Evolutionary conservation across 2,797 vertebrate genomes (phyloP), one percentile per base, ranked within the genome.

Genomic region (Mareca penelope): DNA sequence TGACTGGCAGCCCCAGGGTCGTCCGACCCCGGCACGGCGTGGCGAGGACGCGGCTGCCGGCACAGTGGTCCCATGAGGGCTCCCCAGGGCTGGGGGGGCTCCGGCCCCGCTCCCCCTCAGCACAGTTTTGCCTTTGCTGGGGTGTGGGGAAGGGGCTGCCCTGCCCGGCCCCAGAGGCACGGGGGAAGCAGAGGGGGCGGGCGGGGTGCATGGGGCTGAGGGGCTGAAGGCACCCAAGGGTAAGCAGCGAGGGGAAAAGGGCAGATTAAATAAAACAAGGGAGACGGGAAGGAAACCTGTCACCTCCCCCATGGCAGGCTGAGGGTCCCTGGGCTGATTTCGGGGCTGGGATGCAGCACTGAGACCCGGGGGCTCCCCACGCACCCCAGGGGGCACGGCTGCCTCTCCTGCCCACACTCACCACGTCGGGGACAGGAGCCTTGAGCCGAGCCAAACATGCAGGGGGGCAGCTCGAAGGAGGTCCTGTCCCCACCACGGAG

Each of bases 51-150:
- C 5, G 0, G 79, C 4, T 46, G 48, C 85, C 6, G 7, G 28
- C 73, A 72, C 26, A 2, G 67, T 95, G 96, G 93, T 95, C 94
- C 95, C 94, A 95, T 15, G 4, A 17, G 2, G 39, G 44, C 33
- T 53, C 48, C 42, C 42, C 15, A 0, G 12, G 37, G 48, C 12
- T 39, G 33, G 22, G 79, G 11, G 39, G 28, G 22, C 7, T 48
- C 4, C 1, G 48, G 24, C n/a, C 53, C 26, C 2, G 39, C 42
- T 80, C n/a, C 40, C 29, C n/a, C 57, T 57, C 3, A 3, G n/a
- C 44, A 35, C 2, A 8, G 8, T 26, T 33, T 22, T 21, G 56
- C 46, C 60, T 61, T 68, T 33, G 9, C 7, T 0, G 0, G n/a
- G 35, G 69, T 69, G 28, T 33, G 40, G 50, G 29, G 61, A 40